Conservation (phyloP, 2,888 invertebrate genomes). For the Acrobasis suavella region DNA sequence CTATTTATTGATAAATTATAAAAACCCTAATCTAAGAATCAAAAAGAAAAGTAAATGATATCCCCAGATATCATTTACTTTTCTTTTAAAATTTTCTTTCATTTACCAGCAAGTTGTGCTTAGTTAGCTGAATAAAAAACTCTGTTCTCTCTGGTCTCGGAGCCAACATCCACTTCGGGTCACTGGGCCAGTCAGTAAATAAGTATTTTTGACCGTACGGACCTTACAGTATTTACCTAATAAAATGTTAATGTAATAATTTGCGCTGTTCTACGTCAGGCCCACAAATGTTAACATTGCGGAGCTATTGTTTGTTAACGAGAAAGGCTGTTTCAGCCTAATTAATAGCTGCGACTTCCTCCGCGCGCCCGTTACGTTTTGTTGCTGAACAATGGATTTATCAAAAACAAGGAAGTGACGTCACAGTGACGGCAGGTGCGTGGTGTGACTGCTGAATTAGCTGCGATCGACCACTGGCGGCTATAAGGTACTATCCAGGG, state of each 20-base stretch:
- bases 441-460: not conserved
- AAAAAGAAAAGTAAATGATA: no score
- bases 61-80: no score
- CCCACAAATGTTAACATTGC: not conserved
- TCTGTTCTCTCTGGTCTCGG: no score
- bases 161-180: no score
- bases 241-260: not conserved
- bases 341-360: conserved; percentile 9
- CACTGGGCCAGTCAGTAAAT: not conserved
- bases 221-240: not conserved
- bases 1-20: no score
- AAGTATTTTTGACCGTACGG: not conserved
- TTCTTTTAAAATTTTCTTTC: no score
- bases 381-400: conserved; percentile 7
- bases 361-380: not conserved
- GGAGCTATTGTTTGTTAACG: conserved; percentile 10
- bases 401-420: not conserved
- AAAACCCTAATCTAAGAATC: no score
- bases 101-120: no score
- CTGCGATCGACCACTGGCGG: no score
- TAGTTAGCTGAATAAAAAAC: no score
- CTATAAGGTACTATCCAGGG: no score
- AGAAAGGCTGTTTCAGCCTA: conserved; percentile 12
- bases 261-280: not conserved
- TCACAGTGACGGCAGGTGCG: no score